A percentile compares a stretch with the other conserved stretches of the same genome.
Conservation (phyloP, 2,888 invertebrate genomes). For the Drosophila anceps region DNA sequence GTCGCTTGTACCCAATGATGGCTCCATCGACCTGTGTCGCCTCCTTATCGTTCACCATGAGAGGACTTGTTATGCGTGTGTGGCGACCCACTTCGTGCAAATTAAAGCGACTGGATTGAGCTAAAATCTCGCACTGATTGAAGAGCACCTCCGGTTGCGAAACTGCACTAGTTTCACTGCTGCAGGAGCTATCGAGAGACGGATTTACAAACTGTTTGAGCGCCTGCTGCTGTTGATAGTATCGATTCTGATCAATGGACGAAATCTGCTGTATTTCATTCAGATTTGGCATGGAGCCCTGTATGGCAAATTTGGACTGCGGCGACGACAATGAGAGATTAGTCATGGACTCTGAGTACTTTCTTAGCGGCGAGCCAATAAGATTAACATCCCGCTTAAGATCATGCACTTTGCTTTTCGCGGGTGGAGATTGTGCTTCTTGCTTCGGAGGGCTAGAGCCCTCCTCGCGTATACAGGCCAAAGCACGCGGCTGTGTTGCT, state of each 20-base stretch:
- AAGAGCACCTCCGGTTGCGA: conserved; percentile 80
- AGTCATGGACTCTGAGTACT: conserved; percentile 84
- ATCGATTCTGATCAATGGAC: conserved; percentile 85
- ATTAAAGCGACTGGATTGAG: conserved; percentile 85
- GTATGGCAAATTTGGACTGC: conserved; percentile 72
- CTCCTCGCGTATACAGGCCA: conserved; percentile 83
- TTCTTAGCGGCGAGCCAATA: conserved; percentile 83
- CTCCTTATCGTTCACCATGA: conserved; percentile 3
- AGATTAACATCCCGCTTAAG: conserved; percentile 82
- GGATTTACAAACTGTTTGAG: conserved; percentile 24
- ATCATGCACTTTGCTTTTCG: conserved; percentile 45
- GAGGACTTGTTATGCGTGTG: conserved; percentile 56
- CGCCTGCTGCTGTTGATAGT: conserved; percentile 60
- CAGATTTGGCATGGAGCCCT: conserved; percentile 85
- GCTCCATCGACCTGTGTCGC: not conserved
- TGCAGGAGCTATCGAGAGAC: conserved; percentile 65
- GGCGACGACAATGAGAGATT: conserved; percentile 81
- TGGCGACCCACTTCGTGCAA: conserved; percentile 81
- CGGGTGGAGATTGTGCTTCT: conserved; percentile 1
- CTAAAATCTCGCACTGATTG: conserved; percentile 84
- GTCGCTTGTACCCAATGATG: conserved; percentile 56
- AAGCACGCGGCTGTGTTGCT: conserved; percentile 63
- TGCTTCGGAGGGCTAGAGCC: conserved; percentile 58
- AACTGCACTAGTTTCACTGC: conserved; percentile 71
- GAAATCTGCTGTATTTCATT: conserved; percentile 83